Evolutionary conservation across 1,140 invertebrate species (phyloP).

Genomic region (Orius laevigatus): DNA sequence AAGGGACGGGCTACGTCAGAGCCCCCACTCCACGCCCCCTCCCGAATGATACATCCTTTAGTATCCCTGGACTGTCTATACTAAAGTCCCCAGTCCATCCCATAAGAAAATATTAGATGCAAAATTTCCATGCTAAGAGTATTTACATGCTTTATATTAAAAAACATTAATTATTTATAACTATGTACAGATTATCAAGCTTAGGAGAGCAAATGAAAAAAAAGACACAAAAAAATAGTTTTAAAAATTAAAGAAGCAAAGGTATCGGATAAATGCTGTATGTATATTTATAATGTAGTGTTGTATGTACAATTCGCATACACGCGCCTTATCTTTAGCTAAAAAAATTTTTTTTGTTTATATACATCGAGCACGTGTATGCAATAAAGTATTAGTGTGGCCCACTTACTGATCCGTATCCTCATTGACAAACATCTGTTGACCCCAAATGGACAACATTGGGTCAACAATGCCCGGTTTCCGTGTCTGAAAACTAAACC

Average conservation of each 20-base stretch:
- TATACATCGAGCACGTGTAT: slow-evolving; percentile 12
- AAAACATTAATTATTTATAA: no score
- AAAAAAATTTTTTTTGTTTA: not conserved
- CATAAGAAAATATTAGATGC: no score
- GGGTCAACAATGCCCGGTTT: slow-evolving; percentile 91
- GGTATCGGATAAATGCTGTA: slow-evolving; percentile 9
- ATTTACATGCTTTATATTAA: no score
- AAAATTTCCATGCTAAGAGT: no score
- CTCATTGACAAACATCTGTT: slow-evolving; percentile 91
- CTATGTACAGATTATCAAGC: not conserved
- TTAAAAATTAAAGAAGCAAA: not conserved
- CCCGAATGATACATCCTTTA: no score
- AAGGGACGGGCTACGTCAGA: no score
- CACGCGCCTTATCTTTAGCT: slow-evolving; percentile 3
- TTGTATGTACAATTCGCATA: slow-evolving; percentile 17
- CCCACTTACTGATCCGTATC: slow-evolving; percentile 84
- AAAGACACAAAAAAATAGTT: slow-evolving; percentile 3
- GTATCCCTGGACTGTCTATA: no score
- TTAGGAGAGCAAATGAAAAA: slow-evolving; percentile 8
- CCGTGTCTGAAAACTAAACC: slow-evolving; percentile 77
- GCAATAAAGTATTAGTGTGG: slow-evolving; percentile 17
- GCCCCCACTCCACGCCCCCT: no score
- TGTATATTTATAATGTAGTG: slow-evolving; percentile 16
- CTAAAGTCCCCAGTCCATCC: no score
- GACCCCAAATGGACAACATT: slow-evolving; percentile 92